Percentiles rank a stretch among this genome's conserved stretches.
Conservation (phyloP, 2,888 invertebrate species). For the Germaria angustata region DNA sequence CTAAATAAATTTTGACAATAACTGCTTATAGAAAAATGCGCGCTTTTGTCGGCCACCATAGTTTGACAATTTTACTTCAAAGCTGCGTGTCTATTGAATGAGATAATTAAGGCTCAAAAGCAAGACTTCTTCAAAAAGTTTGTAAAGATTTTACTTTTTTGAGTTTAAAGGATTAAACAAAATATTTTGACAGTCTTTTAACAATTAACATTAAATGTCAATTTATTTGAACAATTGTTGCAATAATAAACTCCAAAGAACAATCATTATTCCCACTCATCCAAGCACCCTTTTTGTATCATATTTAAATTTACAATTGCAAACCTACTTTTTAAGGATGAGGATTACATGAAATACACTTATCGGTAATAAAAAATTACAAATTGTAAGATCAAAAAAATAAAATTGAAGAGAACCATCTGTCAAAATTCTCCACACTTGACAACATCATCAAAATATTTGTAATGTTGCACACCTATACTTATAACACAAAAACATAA, state of each 20-base stretch:
- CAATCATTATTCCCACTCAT: constrained; percentile 28
- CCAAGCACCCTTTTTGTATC: constrained; percentile 57
- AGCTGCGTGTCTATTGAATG: too few relatives aligned
- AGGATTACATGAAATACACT: constrained; percentile 74
- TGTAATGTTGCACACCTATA: constrained; percentile 16
- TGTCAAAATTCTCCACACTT: constrained; percentile 77
- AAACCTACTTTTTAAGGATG: constrained; percentile 68
- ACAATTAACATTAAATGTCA: constrained; percentile 70
- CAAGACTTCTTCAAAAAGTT: not conserved
- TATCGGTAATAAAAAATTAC: constrained; percentile 65
- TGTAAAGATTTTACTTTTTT: not conserved
- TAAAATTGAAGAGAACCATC: constrained; percentile 77
- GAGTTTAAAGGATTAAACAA: constrained; percentile 66
- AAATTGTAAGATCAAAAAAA: constrained; percentile 77
- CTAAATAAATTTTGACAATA: too few relatives aligned
- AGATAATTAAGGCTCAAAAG: too few relatives aligned
- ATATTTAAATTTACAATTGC: constrained; percentile 72
- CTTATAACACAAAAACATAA: constrained; percentile 69
- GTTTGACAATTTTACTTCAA: too few relatives aligned
- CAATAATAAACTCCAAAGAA: constrained; percentile 54
- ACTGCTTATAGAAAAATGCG: too few relatives aligned
- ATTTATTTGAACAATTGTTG: constrained; percentile 69
- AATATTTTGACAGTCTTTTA: constrained; percentile 76
- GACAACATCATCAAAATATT: constrained; percentile 51
- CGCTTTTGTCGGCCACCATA: too few relatives aligned